phyloP scores from a whole-genome alignment of 2,888 invertebrate genomes.

The Biston betularia region DNA sequence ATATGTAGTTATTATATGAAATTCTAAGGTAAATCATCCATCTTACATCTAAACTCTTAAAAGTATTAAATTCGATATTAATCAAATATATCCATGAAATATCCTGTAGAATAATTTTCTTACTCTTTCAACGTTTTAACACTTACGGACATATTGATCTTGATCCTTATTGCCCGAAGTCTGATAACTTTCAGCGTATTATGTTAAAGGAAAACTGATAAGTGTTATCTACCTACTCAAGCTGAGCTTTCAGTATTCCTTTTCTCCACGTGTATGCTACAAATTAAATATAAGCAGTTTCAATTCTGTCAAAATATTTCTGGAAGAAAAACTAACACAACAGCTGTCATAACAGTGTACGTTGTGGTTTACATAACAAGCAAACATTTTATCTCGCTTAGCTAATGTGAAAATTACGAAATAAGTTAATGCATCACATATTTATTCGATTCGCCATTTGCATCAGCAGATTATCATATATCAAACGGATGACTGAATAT shows the following conservation, averaged over 20 bases:
- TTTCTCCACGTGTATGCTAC: conserved; percentile 8
- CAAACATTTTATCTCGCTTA: neutral
- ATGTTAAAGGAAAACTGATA: conserved; percentile 32
- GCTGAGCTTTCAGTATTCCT: conserved; percentile 14
- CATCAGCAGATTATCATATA: conserved; percentile 19
- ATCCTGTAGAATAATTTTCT: no score
- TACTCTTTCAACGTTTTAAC: no score
- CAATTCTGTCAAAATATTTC: neutral
- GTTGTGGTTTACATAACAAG: neutral
- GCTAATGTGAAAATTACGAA: conserved; percentile 10
- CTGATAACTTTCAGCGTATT: conserved; percentile 33
- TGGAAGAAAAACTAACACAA: neutral
- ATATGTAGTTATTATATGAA: neutral
- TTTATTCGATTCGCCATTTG: conserved; percentile 6
- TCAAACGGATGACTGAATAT: conserved; percentile 14
- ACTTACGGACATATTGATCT: conserved; percentile 12
- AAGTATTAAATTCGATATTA: no score
- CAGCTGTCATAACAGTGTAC: neutral
- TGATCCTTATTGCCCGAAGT: conserved; percentile 35
- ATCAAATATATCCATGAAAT: no score
- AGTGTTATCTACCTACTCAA: conserved; percentile 27
- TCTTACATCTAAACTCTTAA: no score
- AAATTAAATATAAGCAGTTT: neutral
- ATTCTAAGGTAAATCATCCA: neutral
- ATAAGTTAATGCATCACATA: conserved; percentile 14